Conservation (phyloP, 2,113 vertebrate genomes). For the Colossoma macropomum region DNA sequence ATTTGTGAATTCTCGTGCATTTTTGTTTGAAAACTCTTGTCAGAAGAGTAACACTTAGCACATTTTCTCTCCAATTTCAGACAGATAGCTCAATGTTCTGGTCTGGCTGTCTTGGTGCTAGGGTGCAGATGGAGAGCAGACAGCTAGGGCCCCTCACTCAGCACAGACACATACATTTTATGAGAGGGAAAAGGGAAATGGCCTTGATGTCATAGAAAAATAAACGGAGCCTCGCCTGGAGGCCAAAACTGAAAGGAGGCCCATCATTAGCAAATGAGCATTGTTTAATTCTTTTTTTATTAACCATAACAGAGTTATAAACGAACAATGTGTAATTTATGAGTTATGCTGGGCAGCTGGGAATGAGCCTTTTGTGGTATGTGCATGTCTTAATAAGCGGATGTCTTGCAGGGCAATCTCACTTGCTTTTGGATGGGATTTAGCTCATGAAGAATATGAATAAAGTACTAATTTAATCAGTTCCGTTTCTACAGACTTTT, state of each 20-base stretch:
- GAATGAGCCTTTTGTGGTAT: neutral
- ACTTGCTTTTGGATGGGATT: neutral
- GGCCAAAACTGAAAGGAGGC: conserved; percentile 20
- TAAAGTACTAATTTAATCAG: conserved; percentile 13
- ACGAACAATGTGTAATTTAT: conserved; percentile 5
- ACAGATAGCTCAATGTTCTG: conserved; percentile 30
- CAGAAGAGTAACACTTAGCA: conserved; percentile 2
- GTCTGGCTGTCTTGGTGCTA: conserved; percentile 47
- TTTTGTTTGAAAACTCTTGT: conserved; percentile 12
- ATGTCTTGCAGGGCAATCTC: neutral
- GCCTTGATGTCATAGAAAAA: conserved; percentile 50
- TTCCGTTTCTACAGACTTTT: neutral
- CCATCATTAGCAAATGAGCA: neutral
- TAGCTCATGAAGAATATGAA: neutral
- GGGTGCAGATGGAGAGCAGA: conserved; percentile 54
- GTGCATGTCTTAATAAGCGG: neutral
- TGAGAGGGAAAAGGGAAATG: conserved; percentile 11
- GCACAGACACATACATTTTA: conserved; percentile 21
- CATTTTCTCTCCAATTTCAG: conserved; percentile 28
- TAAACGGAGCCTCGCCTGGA: conserved; percentile 37
- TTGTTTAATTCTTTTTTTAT: conserved; percentile 28
- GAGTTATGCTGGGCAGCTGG: conserved; percentile 13
- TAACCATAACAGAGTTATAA: conserved; percentile 24
- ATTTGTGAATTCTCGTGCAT: conserved; percentile 35
- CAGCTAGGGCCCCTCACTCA: conserved; percentile 26